Percentiles rank a stretch among this genome's conserved stretches.
Conservation (phyloP, 2,113 vertebrate species). For the Gracilinanus agilis region DNA sequence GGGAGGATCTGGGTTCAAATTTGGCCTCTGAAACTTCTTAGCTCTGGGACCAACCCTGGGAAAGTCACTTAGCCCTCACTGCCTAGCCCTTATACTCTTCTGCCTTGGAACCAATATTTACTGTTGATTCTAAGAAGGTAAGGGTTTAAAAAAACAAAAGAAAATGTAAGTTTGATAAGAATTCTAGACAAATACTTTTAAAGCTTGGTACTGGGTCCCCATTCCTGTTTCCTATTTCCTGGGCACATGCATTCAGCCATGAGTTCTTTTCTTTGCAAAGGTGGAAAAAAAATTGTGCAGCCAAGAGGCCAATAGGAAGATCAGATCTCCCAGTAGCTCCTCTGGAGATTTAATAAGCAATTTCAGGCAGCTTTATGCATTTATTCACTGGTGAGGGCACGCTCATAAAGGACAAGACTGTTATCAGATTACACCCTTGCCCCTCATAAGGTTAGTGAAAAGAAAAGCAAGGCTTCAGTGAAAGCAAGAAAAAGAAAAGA, state of each 20-base stretch:
- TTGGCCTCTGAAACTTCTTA: too few relatives aligned
- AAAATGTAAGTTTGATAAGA: background rate
- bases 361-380: background rate
- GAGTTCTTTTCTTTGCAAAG: slow-evolving; percentile 12
- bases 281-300: background rate
- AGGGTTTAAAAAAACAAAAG: background rate
- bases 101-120: too few relatives aligned
- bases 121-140: too few relatives aligned
- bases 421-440: slow-evolving; percentile 17
- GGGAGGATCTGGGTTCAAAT: too few relatives aligned
- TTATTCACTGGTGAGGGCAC: background rate
- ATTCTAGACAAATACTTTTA: background rate
- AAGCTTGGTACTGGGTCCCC: background rate
- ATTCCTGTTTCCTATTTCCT: background rate
- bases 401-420: slow-evolving; percentile 30
- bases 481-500: background rate
- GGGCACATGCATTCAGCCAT: background rate
- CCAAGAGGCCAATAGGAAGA: background rate
- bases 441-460: slow-evolving; percentile 14
- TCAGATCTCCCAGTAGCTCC: background rate
- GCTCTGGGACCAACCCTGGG: too few relatives aligned
- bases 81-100: too few relatives aligned
- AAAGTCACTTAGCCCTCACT: too few relatives aligned
- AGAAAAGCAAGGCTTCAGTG: slow-evolving; percentile 30
- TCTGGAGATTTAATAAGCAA: background rate